Percentiles rank a stretch among this genome's conserved stretches.
phyloP scores from a whole-genome alignment of 2,797 vertebrate genomes.

The Diceros bicornis region DNA sequence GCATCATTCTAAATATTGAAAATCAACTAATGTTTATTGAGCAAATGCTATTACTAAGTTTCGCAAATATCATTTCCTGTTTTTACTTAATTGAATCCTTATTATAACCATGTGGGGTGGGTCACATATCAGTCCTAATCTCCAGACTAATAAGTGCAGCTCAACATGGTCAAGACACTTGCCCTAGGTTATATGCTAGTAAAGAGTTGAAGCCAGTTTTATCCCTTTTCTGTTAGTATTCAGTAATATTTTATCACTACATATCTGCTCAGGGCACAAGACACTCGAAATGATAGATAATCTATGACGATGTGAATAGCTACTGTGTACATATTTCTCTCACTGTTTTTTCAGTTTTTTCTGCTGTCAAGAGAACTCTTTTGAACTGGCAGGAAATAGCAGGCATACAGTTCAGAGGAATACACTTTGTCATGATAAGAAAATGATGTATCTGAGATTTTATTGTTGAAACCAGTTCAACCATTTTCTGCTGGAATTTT shows the following conservation, averaged over 20 bases:
- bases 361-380: background rate
- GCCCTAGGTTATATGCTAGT: background rate
- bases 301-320: slow-evolving; percentile 22
- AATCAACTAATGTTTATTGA: background rate
- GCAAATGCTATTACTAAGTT: background rate
- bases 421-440: background rate
- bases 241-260: background rate
- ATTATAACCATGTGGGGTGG: background rate
- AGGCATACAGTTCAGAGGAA: background rate
- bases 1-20: background rate
- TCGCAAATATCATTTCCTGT: background rate
- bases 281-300: slow-evolving; percentile 60
- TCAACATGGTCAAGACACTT: background rate
- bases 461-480: background rate
- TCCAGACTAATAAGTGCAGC: background rate
- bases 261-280: background rate
- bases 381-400: background rate
- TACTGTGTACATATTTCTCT: slow-evolving; percentile 7
- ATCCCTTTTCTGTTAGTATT: background rate
- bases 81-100: background rate
- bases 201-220: background rate
- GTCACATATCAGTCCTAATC: background rate
- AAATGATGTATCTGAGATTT: slow-evolving; percentile 17
- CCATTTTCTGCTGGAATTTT: background rate
- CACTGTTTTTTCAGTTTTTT: background rate